phyloP scores from a whole-genome alignment of 2,888 invertebrate genomes.

The Xanthostigma xanthostigma region DNA sequence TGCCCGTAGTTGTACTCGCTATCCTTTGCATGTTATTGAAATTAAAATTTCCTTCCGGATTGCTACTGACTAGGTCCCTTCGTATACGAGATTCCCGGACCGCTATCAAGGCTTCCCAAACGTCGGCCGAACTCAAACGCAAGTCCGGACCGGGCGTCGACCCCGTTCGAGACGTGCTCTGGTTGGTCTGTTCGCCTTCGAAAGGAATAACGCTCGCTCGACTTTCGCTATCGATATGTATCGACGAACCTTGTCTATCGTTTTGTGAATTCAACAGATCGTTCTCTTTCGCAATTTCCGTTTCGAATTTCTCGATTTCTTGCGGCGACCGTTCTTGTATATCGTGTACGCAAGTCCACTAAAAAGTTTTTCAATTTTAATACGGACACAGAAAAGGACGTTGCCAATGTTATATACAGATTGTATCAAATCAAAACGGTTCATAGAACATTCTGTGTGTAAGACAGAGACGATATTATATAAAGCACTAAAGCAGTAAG shows the following conservation, averaged over 20 bases:
- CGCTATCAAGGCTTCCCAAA: constrained; percentile 52
- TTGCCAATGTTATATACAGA: too few species aligned
- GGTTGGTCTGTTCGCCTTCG: not conserved
- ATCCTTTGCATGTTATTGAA: constrained; percentile 6
- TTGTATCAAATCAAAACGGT: too few species aligned
- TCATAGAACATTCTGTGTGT: too few species aligned
- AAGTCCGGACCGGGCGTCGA: not conserved
- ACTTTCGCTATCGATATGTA: constrained; percentile 23
- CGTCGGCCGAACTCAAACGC: constrained; percentile 30
- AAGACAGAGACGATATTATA: too few species aligned
- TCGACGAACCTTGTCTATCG: constrained; percentile 16
- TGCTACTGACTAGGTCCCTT: constrained; percentile 38
- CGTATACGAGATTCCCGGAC: constrained; percentile 44
- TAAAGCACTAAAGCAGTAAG: too few species aligned
- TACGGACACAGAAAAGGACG: not conserved
- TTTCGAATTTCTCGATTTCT: constrained; percentile 27
- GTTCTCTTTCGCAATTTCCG: constrained; percentile 13
- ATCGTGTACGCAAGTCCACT: constrained; percentile 92
- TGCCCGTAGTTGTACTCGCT: constrained; percentile 2
- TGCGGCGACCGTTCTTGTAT: constrained; percentile 52
- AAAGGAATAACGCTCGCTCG: constrained; percentile 17
- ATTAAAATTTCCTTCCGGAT: constrained; percentile 3
- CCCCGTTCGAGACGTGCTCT: not conserved
- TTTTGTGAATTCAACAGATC: constrained; percentile 13
- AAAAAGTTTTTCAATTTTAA: constrained; percentile 16